Evolutionary conservation across 1,140 invertebrate genomes (phyloP).

Genomic region (Zaprionus africanus): DNA sequence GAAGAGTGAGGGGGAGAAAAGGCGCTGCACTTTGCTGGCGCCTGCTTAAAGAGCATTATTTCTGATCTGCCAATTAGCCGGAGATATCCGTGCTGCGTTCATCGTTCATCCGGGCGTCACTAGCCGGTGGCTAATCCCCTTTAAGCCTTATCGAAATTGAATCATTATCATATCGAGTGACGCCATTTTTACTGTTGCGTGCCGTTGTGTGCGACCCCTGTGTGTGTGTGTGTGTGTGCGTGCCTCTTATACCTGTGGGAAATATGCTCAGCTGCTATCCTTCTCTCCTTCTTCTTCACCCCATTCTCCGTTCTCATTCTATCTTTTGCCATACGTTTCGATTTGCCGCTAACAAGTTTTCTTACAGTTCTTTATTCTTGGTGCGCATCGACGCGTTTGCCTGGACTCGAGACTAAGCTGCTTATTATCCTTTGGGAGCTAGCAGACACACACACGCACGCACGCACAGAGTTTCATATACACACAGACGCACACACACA

Average conservation of each 20-base stretch:
- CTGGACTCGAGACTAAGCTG: constrained; percentile 64
- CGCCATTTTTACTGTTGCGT: constrained; percentile 52
- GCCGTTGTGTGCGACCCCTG: not conserved
- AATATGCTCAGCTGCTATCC: constrained; percentile 54
- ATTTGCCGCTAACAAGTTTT: constrained; percentile 77
- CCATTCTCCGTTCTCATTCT: constrained; percentile 14
- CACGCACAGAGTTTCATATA: not conserved
- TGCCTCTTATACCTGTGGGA: constrained; percentile 63
- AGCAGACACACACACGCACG: constrained; percentile 10
- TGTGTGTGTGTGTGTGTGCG: not conserved
- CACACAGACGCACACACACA: not conserved
- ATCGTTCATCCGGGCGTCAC: constrained; percentile 53
- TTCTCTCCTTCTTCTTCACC: constrained; percentile 3
- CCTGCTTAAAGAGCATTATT: constrained; percentile 43
- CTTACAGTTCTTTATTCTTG: constrained; percentile 48
- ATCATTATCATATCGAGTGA: constrained; percentile 79
- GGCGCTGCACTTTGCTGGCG: constrained; percentile 13
- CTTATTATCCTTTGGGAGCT: constrained; percentile 69
- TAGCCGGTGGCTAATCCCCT: constrained; percentile 58
- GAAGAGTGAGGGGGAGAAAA: constrained; percentile 8
- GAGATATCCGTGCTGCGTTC: constrained; percentile 45
- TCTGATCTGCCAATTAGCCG: constrained; percentile 62
- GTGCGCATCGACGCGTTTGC: constrained; percentile 36
- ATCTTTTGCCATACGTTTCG: constrained; percentile 36
- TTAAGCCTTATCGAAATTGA: constrained; percentile 79